These are phyloP conservation scores for Drosophila pegasa DNA, from an alignment of 2,888 invertebrate species.

Conservation along the genomic window DNA sequence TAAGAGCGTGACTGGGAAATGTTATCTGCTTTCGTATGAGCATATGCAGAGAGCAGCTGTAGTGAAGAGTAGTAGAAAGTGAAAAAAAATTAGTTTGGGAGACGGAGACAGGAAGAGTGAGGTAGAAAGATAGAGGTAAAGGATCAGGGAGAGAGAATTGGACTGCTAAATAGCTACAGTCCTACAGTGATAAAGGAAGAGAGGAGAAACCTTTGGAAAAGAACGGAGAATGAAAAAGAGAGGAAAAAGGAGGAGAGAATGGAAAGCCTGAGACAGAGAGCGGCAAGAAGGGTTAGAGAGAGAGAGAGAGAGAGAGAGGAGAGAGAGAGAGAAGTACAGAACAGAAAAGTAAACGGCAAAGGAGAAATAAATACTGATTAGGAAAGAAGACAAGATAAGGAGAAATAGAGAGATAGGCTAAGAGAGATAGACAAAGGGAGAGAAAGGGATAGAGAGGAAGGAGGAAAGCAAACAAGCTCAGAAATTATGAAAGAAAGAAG, in stretches of 20 bases:
- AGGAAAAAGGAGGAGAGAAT: neutral
- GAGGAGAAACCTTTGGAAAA: too few species aligned
- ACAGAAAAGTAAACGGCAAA: too few species aligned
- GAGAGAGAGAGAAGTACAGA: neutral
- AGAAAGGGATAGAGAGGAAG: neutral
- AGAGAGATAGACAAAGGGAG: neutral
- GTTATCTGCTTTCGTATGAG: neutral
- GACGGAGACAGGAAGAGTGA: neutral
- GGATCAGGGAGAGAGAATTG: too few species aligned
- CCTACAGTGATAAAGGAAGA: too few species aligned
- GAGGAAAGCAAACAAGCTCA: too few species aligned
- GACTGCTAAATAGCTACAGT: too few species aligned
- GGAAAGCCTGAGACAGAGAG: too few species aligned
- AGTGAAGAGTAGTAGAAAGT: neutral
- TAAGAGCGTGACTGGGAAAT: slow-evolving; percentile 85
- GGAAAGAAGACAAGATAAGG: too few species aligned
- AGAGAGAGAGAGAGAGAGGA: neutral
- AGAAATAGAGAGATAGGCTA: neutral
- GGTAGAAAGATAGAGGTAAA: neutral
- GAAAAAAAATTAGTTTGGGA: neutral
- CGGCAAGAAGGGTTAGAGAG: neutral
- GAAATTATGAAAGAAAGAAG: too few species aligned
- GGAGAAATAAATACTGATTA: too few species aligned
- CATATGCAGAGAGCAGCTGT: too few species aligned
- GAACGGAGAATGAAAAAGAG: too few species aligned